Conservation (phyloP, 92 coral and sea anemone species). For the Actinernus sp. region DNA sequence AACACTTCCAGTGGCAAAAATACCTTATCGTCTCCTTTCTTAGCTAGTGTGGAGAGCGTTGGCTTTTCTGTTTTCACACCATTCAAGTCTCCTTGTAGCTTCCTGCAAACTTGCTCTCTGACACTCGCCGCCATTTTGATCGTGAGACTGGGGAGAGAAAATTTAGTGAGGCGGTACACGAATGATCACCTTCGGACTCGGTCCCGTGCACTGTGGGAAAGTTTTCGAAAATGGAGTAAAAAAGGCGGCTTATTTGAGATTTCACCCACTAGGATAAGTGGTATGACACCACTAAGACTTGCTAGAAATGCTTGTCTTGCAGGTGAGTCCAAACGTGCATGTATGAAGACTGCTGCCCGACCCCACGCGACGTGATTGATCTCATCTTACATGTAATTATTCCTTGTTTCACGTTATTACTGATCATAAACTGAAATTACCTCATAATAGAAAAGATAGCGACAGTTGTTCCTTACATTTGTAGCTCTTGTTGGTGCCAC, state of each 20-base stretch:
- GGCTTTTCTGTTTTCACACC: slow-evolving; percentile 69
- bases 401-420: too few species aligned
- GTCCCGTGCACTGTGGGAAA: too few species aligned
- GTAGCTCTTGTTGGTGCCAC: slow-evolving; percentile 71
- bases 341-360: too few species aligned
- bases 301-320: slow-evolving; percentile 61
- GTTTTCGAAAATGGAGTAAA: not conserved
- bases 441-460: not conserved
- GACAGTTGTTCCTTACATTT: not conserved
- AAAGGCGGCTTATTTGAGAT: too few species aligned
- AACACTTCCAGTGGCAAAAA: not conserved
- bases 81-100: slow-evolving; percentile 48
- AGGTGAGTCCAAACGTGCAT: slow-evolving; percentile 73
- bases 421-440: too few species aligned
- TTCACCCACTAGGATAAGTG: slow-evolving; percentile 37
- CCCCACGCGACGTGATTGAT: too few species aligned
- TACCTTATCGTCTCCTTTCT: slow-evolving; percentile 95
- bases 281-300: slow-evolving; percentile 37
- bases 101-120: slow-evolving; percentile 27
- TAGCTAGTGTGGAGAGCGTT: slow-evolving; percentile 86
- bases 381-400: too few species aligned
- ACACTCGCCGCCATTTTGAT: slow-evolving; percentile 57
- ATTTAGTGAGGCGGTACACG: too few species aligned
- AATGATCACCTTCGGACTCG: too few species aligned
- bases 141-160: too few species aligned